phyloP scores from a whole-genome alignment of 1,140 invertebrate genomes.

The Macrocentrus cingulum region DNA sequence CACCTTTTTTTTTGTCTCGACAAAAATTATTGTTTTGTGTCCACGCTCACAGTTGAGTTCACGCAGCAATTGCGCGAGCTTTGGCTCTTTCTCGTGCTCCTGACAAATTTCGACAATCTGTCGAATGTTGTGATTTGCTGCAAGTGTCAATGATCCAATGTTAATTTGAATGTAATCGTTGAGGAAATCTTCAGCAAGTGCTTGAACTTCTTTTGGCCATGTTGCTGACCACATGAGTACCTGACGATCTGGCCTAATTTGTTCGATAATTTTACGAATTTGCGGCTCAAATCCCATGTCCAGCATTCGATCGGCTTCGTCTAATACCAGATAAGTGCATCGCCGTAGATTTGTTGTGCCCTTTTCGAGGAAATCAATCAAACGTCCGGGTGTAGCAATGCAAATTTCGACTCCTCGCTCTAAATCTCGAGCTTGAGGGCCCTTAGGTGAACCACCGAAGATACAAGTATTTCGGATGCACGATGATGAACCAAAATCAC shows the following conservation, averaged over 20 bases:
- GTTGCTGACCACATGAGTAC: constrained; percentile 99
- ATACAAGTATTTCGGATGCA: constrained; percentile 90
- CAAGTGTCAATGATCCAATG: constrained; percentile 89
- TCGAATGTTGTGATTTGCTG: constrained; percentile 97
- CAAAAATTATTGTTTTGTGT: constrained; percentile 96
- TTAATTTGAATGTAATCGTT: constrained; percentile 89
- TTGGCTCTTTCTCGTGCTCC: constrained; percentile 84
- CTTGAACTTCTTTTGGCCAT: constrained; percentile 97
- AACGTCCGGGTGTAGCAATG: constrained; percentile 93
- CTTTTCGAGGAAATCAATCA: constrained; percentile 96
- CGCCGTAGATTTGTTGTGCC: constrained; percentile 85
- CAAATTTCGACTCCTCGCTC: constrained; percentile 90
- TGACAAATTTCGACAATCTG: constrained; percentile 95
- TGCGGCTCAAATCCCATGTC: constrained; percentile 99
- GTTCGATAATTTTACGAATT: constrained; percentile 96
- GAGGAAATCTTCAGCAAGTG: constrained; percentile 92
- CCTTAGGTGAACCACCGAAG: constrained; percentile 96
- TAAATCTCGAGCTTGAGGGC: constrained; percentile 88
- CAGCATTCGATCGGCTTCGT: constrained; percentile 89
- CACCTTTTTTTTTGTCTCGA: constrained; percentile 97
- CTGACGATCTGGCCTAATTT: constrained; percentile 92
- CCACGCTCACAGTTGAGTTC: constrained; percentile 84
- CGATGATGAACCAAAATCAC: constrained; percentile 82
- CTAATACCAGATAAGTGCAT: constrained; percentile 94
- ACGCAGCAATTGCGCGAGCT: constrained; percentile 78